Evolutionary conservation across 92 coral and sea anemone genomes (phyloP).

Genomic region (Muricea muricata): DNA sequence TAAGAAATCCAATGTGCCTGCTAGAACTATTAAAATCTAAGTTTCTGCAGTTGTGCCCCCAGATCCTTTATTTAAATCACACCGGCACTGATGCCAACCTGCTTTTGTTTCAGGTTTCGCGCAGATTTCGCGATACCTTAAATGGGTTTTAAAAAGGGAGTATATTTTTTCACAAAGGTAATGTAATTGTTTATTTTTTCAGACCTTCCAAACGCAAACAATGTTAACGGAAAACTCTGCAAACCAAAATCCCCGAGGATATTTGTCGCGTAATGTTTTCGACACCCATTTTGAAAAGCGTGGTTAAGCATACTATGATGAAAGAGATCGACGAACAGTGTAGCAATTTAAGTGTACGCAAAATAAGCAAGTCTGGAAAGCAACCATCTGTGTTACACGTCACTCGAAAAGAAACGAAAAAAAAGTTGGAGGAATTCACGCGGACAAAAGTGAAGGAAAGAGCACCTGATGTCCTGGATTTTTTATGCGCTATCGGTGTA

Average conservation of each 20-base stretch:
- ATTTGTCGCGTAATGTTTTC: not conserved
- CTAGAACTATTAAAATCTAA: no score
- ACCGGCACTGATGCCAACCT: no score
- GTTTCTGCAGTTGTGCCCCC: no score
- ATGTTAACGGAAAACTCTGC: no score
- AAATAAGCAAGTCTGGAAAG: not conserved
- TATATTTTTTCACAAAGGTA: no score
- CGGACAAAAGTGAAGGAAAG: slow-evolving; percentile 43
- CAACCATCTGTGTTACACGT: slow-evolving; percentile 30
- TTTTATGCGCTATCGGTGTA: slow-evolving; percentile 41
- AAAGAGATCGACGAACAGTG: slow-evolving; percentile 32
- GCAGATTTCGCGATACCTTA: no score
- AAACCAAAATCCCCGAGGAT: not conserved
- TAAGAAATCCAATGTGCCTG: no score
- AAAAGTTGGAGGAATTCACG: slow-evolving; percentile 7
- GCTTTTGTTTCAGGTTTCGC: no score
- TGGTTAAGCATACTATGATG: slow-evolving; percentile 7
- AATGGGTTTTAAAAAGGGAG: no score
- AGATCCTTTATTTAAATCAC: no score
- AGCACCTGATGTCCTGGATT: slow-evolving; percentile 58
- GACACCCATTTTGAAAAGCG: not conserved
- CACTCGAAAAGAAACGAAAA: not conserved
- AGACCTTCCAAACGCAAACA: no score
- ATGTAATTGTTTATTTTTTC: no score
- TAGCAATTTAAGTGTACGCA: slow-evolving; percentile 30